Conservation (phyloP, 1,140 invertebrate species). For the Ylistrum balloti region DNA sequence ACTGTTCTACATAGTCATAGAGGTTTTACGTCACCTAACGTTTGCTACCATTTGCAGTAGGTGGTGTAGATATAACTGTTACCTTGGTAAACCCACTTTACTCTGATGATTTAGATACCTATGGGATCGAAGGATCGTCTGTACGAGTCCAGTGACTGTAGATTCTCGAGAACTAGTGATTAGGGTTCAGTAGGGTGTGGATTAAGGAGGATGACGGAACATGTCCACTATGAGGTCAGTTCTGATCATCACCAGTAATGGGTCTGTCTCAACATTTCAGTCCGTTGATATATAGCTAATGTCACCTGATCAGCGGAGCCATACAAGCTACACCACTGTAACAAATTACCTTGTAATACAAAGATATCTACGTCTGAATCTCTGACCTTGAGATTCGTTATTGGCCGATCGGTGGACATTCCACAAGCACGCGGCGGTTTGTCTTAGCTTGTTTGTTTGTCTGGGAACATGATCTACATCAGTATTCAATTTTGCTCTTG, state of each 20-base stretch:
- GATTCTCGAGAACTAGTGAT: background rate
- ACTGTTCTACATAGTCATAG: too few relatives aligned
- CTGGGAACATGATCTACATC: too few relatives aligned
- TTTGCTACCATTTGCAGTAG: too few relatives aligned
- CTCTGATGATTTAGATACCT: too few relatives aligned
- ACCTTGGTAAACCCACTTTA: too few relatives aligned
- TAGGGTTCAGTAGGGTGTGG: background rate
- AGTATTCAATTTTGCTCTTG: too few relatives aligned
- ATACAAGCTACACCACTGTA: background rate
- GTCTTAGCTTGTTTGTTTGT: background rate
- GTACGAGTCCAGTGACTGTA: background rate
- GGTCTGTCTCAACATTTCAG: background rate
- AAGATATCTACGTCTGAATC: background rate
- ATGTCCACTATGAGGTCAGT: background rate
- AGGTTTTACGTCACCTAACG: too few relatives aligned
- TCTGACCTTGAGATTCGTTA: background rate
- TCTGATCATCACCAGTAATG: slow-evolving; percentile 1
- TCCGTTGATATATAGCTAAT: background rate
- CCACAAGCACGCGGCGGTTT: background rate
- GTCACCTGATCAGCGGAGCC: slow-evolving; percentile 5
- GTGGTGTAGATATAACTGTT: too few relatives aligned
- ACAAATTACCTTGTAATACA: background rate
- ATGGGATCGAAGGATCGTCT: too few relatives aligned
- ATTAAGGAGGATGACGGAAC: background rate
- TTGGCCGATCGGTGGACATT: background rate